A percentile compares a stretch with the other conserved stretches of the same genome.
Conservation (phyloP, 2,797 vertebrate species). For the Luscinia luscinia region DNA sequence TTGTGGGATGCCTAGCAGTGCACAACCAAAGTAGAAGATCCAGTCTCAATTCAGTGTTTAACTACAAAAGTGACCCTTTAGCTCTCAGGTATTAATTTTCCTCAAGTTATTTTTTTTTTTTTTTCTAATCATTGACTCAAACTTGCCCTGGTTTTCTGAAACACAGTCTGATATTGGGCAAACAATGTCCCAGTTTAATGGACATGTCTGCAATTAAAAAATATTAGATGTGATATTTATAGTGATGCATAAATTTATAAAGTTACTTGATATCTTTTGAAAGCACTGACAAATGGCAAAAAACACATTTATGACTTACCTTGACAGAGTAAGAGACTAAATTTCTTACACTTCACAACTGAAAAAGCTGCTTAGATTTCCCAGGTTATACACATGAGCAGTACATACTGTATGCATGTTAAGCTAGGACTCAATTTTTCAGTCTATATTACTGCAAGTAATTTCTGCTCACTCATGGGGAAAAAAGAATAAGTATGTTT, state of each 20-base stretch:
- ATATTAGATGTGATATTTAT: not conserved
- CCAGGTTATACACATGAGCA: not conserved
- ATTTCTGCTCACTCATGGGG: not conserved
- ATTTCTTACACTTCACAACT: not conserved
- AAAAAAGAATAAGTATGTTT: not conserved
- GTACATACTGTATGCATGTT: not conserved
- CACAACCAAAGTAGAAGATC: not conserved
- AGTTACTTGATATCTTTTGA: not conserved
- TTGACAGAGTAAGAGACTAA: not conserved
- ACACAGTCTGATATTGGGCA: not conserved
- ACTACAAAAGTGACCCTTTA: not conserved
- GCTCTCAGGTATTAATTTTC: not conserved
- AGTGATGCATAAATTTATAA: not conserved
- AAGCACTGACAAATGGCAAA: not conserved
- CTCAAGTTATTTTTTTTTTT: not conserved
- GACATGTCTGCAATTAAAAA: not conserved
- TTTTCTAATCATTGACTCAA: no score
- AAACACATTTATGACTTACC: not conserved
- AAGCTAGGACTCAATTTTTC: not conserved
- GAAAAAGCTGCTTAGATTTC: not conserved
- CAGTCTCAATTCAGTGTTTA: not conserved
- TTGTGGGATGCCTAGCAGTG: not conserved
- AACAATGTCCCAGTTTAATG: not conserved
- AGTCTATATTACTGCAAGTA: not conserved
- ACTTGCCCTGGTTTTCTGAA: not conserved